Conservation (phyloP, 2,113 vertebrate species). For the Naja naja region DNA sequence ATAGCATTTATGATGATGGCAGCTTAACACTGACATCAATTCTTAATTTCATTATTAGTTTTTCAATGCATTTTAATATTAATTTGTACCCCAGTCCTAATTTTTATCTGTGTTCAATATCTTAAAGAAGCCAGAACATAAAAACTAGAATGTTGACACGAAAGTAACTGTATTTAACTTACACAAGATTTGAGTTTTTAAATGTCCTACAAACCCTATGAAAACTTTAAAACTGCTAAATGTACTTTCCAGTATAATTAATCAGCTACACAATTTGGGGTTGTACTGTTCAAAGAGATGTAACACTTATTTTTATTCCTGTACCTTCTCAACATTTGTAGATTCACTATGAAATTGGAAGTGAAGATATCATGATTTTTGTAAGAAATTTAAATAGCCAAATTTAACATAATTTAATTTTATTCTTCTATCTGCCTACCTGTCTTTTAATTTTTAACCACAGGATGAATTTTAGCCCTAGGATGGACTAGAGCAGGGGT, state of each 20-base stretch:
- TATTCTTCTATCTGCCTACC: background rate
- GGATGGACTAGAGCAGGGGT: no score
- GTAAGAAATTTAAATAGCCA: background rate
- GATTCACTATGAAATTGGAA: background rate
- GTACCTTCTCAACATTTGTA: background rate
- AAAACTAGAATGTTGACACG: background rate
- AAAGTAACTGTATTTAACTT: background rate
- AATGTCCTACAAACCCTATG: background rate
- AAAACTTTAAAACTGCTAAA: background rate
- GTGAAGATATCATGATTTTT: background rate
- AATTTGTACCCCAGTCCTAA: background rate
- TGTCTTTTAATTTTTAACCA: no score
- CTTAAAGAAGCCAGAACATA: background rate
- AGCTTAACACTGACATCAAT: constrained; percentile 12
- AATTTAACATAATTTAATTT: background rate
- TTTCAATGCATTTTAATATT: constrained; percentile 15
- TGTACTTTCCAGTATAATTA: background rate
- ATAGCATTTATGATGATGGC: constrained; percentile 1
- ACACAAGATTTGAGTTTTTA: background rate
- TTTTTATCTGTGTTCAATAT: background rate
- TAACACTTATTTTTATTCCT: background rate
- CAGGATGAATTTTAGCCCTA: no score
- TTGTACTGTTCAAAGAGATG: background rate
- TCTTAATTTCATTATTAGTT: background rate
- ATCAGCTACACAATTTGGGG: background rate